phyloP scores from a whole-genome alignment of 2,113 vertebrate species.

The Gymnocephalus cernua region DNA sequence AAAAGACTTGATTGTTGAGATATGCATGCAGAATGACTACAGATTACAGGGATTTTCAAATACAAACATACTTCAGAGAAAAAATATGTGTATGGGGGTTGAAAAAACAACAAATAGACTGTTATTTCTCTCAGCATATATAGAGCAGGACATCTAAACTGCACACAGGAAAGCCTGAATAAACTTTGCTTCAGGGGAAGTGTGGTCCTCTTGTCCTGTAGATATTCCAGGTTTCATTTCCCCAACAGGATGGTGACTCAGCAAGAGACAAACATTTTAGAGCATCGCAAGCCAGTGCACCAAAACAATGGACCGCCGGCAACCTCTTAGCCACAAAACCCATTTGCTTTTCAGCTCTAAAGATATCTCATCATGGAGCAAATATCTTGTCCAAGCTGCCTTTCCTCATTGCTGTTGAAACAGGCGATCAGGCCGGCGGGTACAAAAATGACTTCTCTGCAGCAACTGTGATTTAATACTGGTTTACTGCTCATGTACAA shows the following conservation, averaged over 20 bases:
- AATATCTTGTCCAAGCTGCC: conserved; percentile 46
- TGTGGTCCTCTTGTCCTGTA: conserved; percentile 57
- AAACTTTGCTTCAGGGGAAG: conserved; percentile 75
- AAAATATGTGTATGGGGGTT: neutral
- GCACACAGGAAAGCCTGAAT: conserved; percentile 81
- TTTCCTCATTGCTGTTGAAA: conserved; percentile 16
- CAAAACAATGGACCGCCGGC: conserved; percentile 56
- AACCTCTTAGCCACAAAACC: conserved; percentile 27
- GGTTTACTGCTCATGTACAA: neutral
- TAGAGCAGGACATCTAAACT: conserved; percentile 56
- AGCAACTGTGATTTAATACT: neutral
- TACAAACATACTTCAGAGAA: conserved; percentile 24
- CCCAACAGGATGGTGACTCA: conserved; percentile 80
- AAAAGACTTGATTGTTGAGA: neutral
- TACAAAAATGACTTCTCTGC: neutral
- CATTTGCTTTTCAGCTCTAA: conserved; percentile 2
- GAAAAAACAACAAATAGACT: conserved; percentile 33
- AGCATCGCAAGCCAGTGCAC: conserved; percentile 48
- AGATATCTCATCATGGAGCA: conserved; percentile 43
- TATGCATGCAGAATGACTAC: conserved; percentile 18
- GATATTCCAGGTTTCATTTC: conserved; percentile 80
- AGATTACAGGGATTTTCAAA: conserved; percentile 45
- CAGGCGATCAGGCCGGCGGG: neutral
- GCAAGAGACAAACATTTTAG: conserved; percentile 56
- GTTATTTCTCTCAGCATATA: conserved; percentile 48